Percentiles rank a stretch among this genome's conserved stretches.
Evolutionary conservation across 2,888 invertebrate genomes (phyloP).

Genomic region (Scrobipalpa atriplicella): DNA sequence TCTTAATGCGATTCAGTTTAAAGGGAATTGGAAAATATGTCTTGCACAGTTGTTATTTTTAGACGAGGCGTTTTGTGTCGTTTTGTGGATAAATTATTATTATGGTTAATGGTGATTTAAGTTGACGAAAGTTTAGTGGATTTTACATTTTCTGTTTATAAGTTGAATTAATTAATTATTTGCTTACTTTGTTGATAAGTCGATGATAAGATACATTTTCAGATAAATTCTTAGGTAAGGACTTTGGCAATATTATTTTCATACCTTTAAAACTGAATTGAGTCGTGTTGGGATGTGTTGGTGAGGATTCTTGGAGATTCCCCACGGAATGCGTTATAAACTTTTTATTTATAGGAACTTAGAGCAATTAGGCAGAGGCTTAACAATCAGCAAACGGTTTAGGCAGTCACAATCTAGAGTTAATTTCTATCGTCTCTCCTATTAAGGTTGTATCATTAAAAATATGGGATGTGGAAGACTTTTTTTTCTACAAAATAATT

Average conservation of each 20-base stretch:
- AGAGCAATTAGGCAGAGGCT: constrained; percentile 2
- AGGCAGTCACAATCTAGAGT: constrained; percentile 17
- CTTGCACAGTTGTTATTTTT: not conserved
- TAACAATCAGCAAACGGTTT: constrained; percentile 11
- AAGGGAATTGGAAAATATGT: not conserved
- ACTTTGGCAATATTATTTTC: no score
- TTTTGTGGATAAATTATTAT: no score
- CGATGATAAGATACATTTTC: not conserved
- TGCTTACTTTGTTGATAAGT: no score
- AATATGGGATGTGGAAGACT: not conserved
- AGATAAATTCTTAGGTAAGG: not conserved
- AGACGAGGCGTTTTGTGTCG: no score
- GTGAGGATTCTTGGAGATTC: not conserved
- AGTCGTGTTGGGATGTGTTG: not conserved
- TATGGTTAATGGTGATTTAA: no score
- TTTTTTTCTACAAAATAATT: not conserved
- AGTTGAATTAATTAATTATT: no score
- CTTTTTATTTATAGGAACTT: not conserved
- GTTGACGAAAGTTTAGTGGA: no score
- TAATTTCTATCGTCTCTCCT: not conserved
- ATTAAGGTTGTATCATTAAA: constrained; percentile 13
- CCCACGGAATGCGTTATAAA: not conserved
- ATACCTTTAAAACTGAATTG: not conserved
- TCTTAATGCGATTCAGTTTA: not conserved
- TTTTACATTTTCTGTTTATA: no score